Evolutionary conservation across 2,888 invertebrate genomes (phyloP), one percentile per base, ranked within the genome.

Genomic region (Dichetophora obliterata): DNA sequence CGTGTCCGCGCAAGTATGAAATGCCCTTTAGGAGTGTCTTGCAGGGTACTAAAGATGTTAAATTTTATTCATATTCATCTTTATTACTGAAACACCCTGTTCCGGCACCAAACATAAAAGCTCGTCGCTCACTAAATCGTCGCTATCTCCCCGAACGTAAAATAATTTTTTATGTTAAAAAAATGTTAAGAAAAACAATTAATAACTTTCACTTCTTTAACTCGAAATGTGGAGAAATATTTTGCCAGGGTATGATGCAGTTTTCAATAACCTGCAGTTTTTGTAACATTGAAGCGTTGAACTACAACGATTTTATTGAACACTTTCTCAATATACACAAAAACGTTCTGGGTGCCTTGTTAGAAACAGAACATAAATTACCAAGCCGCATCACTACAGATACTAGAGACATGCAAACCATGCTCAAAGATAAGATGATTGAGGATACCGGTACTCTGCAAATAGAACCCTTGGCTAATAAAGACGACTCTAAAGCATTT

Each of bases 221-320:
- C n/a, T 63, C 63, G 11, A 63, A 34, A 63, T 63, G 63, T 63
- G 63, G 27, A 2, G 63, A 63, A 27, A 63, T 63, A 63, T 63
- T 31, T 31, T 63, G 63, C 9, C 34, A 34, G n/a, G 63, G 31
- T 4, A 14, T n/a, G n/a, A n/a, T 8, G 31, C 14, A 27, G 8
- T 66, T 48, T 22, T 37, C 43, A 8, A 66, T 66, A 14, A 19
- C 9, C 11, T 66, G 66, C 24, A 48, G 48, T 16, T 66, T 24
- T 9, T 66, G 66, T 22, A 48, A 48, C 22, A 24, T 48, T 16
- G 0, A 27, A 66, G n/a, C 27, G 24, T 24, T 22, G 43, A 24
- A 48, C 8, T 66, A 66, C 48, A 48, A 19, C 1, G 48, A 43
- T 11, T 66, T 43, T 27, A 3, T 48, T n/a, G 16, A 43, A 48